phyloP scores from a whole-genome alignment of 2,113 vertebrate genomes.

The Ceyx margarethae region DNA sequence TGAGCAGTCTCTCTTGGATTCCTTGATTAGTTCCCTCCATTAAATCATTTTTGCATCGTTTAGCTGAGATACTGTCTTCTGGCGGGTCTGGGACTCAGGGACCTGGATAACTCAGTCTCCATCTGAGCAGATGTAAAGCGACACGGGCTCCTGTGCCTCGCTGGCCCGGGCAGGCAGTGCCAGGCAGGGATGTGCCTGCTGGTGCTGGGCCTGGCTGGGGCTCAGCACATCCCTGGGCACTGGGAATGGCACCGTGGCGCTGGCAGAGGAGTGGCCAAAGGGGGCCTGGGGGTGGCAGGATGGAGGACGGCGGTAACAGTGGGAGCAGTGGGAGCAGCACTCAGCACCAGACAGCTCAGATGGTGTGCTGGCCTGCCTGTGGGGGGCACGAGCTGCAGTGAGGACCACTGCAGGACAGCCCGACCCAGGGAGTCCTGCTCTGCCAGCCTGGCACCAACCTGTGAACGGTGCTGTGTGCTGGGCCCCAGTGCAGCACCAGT shows the following conservation, averaged over 20 bases:
- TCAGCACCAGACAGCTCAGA: background rate
- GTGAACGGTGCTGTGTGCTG: rapidly evolving
- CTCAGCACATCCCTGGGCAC: background rate
- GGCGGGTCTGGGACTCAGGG: conserved; percentile 54
- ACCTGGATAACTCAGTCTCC: conserved; percentile 45
- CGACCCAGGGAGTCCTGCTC: background rate
- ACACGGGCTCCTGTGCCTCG: rapidly evolving
- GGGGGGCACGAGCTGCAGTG: rapidly evolving
- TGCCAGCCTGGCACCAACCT: background rate
- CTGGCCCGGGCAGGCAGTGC: background rate
- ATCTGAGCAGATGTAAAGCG: conserved; percentile 35
- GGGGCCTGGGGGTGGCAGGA: rapidly evolving
- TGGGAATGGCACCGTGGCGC: rapidly evolving
- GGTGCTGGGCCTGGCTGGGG: background rate
- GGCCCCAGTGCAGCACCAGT: rapidly evolving
- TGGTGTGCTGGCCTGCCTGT: rapidly evolving
- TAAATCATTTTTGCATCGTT: conserved; percentile 60
- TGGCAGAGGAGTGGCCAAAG: rapidly evolving
- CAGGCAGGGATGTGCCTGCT: background rate
- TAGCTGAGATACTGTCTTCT: conserved; percentile 60
- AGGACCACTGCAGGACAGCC: background rate
- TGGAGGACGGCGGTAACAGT: background rate
- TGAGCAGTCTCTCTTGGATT: conserved; percentile 69
- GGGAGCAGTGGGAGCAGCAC: background rate
- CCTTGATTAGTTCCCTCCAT: conserved; percentile 75